These are phyloP conservation scores for Diprion similis DNA, from an alignment of 1,140 invertebrate species.

Conservation along the genomic window DNA sequence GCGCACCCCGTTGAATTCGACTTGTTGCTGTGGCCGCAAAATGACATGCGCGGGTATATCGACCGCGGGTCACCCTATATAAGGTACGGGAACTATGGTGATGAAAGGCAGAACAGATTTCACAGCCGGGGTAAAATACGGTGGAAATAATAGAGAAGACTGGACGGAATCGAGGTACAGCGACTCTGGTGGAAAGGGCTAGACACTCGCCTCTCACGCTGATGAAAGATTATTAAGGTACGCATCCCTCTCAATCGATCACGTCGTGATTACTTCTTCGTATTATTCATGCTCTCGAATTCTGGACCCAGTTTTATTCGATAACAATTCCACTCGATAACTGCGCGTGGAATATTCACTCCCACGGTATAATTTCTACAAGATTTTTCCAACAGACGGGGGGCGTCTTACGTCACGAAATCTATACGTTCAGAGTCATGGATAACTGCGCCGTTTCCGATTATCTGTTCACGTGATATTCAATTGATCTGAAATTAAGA, in stretches of 20 bases:
- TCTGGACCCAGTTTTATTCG: neutral
- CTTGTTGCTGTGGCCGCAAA: neutral
- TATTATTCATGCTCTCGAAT: neutral
- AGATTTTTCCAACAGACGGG: neutral
- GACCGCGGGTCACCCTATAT: neutral
- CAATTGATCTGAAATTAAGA: too few relatives aligned
- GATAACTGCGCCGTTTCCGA: too few relatives aligned
- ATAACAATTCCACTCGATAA: neutral
- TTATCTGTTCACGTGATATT: too few relatives aligned
- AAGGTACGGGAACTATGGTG: neutral
- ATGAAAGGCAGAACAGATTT: neutral
- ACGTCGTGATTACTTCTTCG: neutral
- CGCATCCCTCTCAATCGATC: neutral
- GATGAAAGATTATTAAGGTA: conserved; percentile 3
- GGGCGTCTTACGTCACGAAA: neutral
- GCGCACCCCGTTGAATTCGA: conserved; percentile 6
- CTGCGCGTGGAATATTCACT: neutral
- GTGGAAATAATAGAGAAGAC: neutral
- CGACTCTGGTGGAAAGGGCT: neutral
- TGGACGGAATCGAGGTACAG: neutral
- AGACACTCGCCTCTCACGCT: neutral
- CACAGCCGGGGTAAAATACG: conserved; percentile 4
- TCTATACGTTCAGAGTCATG: neutral
- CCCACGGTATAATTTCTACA: neutral
- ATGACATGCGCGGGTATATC: neutral